Evolutionary conservation across 2,113 vertebrate genomes (phyloP), one percentile per base, ranked within the genome.

Genomic region (Anthoscopus minutus): DNA sequence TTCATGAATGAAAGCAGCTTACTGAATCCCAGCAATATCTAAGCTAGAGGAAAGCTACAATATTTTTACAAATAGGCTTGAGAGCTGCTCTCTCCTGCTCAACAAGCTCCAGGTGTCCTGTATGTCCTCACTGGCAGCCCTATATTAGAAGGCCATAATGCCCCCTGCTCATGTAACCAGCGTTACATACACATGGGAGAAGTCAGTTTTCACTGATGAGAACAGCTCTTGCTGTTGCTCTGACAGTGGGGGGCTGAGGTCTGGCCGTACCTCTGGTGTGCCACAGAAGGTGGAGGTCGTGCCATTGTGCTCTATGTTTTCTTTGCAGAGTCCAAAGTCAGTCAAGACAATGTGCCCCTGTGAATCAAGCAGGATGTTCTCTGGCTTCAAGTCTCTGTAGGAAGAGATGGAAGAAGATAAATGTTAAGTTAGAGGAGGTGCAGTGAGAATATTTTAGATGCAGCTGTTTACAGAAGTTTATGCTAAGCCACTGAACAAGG

Each of bases 201-300:
- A 9, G 8, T 13, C 50, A 56, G 22, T 15, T 87, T 72, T 78
- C 33, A 30, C 69, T 17, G 47, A 35, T 1, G 3, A 72, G n/a
- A 37, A 70, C 40, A 70, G 48, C 45, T 28, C 44, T 73, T 40
- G 48, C 67, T 81, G 28, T 42, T 1, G 3, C 57, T 40, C 25
- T 70, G n/a, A 6, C 3, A 58, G 40, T 5, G 4, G 37, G 2
- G 4, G 15, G 28, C 27, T 79, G 66, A 54, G 62, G 28, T 35
- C 8, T 22, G 18, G 42, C 35, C 96, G 4, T 98, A 99, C 99
- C 99, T 99, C 99, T 5, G 99, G 99, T 2, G 99, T 99, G 96
- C 99, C 99, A 1, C 99, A 99, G 98, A 99, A 99, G 13, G 99
- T 99, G 54, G 99, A 99, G 3, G 99, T 99, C 4, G 99, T 99